Conservation (phyloP, 1,140 invertebrate species). For the Maniola jurtina region DNA sequence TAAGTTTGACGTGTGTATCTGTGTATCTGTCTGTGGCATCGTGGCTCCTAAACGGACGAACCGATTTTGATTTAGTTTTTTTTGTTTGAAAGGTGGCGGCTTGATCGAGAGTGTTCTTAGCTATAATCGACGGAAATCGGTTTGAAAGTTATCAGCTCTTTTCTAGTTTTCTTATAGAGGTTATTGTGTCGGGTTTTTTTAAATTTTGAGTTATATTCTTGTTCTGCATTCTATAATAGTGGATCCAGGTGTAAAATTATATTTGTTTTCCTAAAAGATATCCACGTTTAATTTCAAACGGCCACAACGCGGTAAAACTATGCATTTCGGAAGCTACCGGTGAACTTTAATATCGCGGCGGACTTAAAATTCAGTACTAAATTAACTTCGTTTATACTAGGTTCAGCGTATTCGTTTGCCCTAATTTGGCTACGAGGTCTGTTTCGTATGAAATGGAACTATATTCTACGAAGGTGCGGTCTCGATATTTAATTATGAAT, state of each 20-base stretch:
- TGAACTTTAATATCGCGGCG: slow-evolving; percentile 23
- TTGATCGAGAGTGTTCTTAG: no score
- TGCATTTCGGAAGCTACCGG: slow-evolving; percentile 11
- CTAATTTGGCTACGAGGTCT: slow-evolving; percentile 1
- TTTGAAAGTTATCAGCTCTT: no score
- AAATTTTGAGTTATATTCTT: no score
- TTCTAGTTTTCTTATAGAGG: no score
- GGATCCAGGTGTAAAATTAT: slow-evolving; percentile 13
- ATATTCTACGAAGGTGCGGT: not conserved
- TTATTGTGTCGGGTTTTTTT: no score
- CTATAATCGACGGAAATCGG: no score
- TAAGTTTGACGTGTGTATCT: no score
- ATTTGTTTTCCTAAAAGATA: slow-evolving; percentile 26
- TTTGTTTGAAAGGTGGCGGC: no score
- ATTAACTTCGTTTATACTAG: slow-evolving; percentile 27
- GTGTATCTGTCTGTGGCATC: no score
- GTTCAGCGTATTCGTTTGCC: slow-evolving; percentile 12
- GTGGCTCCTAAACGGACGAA: no score
- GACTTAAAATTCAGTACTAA: slow-evolving; percentile 22
- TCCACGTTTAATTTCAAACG: slow-evolving; percentile 20
- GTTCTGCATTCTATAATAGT: not conserved
- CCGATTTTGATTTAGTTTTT: no score
- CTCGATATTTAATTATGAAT: not conserved
- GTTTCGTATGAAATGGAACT: slow-evolving; percentile 4
- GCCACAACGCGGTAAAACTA: slow-evolving; percentile 22